Evolutionary conservation across 2,888 invertebrate species (phyloP).

Genomic region (Acanthacorydalis orientalis): DNA sequence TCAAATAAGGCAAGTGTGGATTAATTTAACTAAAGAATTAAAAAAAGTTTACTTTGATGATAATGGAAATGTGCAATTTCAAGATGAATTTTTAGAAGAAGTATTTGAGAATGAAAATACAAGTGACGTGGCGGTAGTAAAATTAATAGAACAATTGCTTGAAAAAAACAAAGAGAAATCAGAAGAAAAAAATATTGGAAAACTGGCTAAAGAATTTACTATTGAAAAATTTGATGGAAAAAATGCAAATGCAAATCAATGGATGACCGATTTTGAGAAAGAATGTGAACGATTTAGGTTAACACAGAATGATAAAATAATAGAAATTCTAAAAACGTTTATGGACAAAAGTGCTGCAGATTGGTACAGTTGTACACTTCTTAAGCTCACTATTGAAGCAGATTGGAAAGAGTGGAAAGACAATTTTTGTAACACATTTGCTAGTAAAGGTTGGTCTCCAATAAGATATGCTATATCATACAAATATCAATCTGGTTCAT

Average conservation of each 20-base stretch:
- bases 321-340: conserved; percentile 10
- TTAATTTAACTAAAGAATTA: background rate
- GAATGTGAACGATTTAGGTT: conserved; percentile 11
- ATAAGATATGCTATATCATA: conserved; percentile 13
- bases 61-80: background rate
- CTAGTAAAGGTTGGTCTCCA: conserved; percentile 14
- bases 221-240: conserved; percentile 12
- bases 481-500: conserved; percentile 12
- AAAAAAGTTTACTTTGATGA: background rate
- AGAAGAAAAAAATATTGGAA: conserved; percentile 7
- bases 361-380: conserved; percentile 12
- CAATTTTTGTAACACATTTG: conserved; percentile 14
- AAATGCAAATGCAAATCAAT: conserved; percentile 11
- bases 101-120: background rate
- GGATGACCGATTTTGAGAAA: conserved; percentile 12
- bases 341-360: conserved; percentile 8
- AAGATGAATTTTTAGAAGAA: background rate
- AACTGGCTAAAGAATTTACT: conserved; percentile 10
- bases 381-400: conserved; percentile 11
- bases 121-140: background rate
- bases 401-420: conserved; percentile 14
- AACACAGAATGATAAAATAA: conserved; percentile 9
- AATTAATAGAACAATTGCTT: background rate
- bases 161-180: conserved; percentile 1
- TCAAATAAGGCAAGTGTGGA: background rate